A percentile compares a stretch with the other conserved stretches of the same genome.
Evolutionary conservation across 2,113 vertebrate species (phyloP).

Genomic region (Anser cygnoides): DNA sequence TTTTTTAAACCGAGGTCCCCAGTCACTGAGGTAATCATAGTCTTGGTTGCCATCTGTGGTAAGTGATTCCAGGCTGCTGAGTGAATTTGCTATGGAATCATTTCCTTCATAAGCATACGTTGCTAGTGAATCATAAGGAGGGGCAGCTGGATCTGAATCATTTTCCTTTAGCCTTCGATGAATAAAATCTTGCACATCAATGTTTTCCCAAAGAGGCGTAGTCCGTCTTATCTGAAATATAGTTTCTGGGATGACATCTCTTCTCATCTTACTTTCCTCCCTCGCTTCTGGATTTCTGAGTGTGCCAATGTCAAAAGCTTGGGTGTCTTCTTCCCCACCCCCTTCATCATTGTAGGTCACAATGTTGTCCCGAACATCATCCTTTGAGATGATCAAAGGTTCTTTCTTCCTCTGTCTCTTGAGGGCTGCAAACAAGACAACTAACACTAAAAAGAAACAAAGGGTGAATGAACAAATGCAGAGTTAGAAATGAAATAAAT

Average conservation of each 20-base stretch:
- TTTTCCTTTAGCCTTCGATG: slow-evolving; percentile 81
- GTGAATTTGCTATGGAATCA: slow-evolving; percentile 80
- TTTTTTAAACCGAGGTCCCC: slow-evolving; percentile 83
- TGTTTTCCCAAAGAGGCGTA: slow-evolving; percentile 80
- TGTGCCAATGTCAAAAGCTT: slow-evolving; percentile 84
- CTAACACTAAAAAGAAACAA: slow-evolving; percentile 72
- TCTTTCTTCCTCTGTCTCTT: slow-evolving; percentile 83
- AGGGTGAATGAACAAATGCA: not conserved
- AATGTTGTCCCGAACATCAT: slow-evolving; percentile 84
- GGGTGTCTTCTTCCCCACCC: slow-evolving; percentile 84
- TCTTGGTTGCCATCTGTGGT: slow-evolving; percentile 78
- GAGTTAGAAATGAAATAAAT: not conserved
- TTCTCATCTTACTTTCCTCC: slow-evolving; percentile 79
- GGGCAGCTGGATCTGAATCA: slow-evolving; percentile 79
- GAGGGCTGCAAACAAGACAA: slow-evolving; percentile 79
- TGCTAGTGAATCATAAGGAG: slow-evolving; percentile 84
- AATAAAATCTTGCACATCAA: slow-evolving; percentile 83
- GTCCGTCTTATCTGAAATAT: slow-evolving; percentile 80
- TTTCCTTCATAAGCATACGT: slow-evolving; percentile 83
- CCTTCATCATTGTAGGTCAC: slow-evolving; percentile 87
- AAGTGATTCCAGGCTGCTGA: slow-evolving; percentile 82
- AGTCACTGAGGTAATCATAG: slow-evolving; percentile 81
- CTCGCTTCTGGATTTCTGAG: slow-evolving; percentile 81
- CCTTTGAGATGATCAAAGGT: slow-evolving; percentile 82
- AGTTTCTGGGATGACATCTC: slow-evolving; percentile 83